Conservation (phyloP, 2,113 vertebrate species). For the cattle (Bos taurus) region ARS-UCD2.0 NC_037350.1:9163501-9164000, state of each 20-base stretch:
- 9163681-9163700: not conserved
- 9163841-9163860: not conserved
- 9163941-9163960: not conserved
- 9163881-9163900: not conserved
- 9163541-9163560: not conserved
- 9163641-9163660: not conserved
- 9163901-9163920: not conserved
- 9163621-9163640: not conserved
- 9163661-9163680: not conserved
- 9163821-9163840: not conserved
- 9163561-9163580: not conserved
- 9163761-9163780: not conserved
- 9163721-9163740: not conserved
- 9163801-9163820: not conserved
- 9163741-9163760: not conserved
- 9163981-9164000: not conserved
- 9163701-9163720: not conserved
- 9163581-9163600: not conserved
- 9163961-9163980: not conserved
- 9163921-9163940: not conserved
- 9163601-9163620: not conserved
- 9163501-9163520: not conserved
- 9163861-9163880: rapidly evolving
- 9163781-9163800: not conserved
- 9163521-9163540: not conserved